phyloP scores from a whole-genome alignment of 2,797 vertebrate genomes.

The Neosilurus hyrtlii region DNA sequence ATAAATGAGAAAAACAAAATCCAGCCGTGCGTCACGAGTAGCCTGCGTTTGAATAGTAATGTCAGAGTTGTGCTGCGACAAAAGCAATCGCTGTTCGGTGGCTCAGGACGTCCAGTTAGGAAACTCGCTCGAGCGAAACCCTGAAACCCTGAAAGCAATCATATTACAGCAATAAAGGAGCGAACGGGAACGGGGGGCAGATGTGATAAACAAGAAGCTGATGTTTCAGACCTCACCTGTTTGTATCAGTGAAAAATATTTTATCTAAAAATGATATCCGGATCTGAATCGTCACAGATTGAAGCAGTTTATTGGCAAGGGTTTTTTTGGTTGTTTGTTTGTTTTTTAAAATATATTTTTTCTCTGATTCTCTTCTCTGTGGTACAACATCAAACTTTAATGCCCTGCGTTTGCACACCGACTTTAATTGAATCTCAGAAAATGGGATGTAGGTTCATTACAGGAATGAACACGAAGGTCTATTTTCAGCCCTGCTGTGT shows the following conservation, averaged over 20 bases:
- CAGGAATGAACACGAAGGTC: background rate
- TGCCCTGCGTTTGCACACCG: background rate
- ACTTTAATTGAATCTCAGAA: slow-evolving; percentile 5
- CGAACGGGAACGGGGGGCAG: background rate
- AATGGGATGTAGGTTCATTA: slow-evolving; percentile 9
- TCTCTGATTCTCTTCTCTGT: background rate
- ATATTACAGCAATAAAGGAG: slow-evolving; percentile 26
- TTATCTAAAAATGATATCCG: background rate
- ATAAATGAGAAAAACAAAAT: slow-evolving; percentile 5
- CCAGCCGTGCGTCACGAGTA: background rate
- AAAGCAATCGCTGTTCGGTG: slow-evolving; percentile 17
- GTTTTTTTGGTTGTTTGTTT: background rate
- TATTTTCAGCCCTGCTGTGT: slow-evolving; percentile 9
- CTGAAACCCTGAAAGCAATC: slow-evolving; percentile 26
- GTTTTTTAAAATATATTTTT: too few species aligned
- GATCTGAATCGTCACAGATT: background rate
- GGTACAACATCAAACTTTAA: background rate
- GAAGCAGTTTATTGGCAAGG: background rate
- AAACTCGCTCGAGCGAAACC: slow-evolving; percentile 36
- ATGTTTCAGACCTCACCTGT: background rate
- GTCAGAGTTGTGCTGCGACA: slow-evolving; percentile 11
- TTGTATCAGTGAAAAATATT: background rate
- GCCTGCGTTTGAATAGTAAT: slow-evolving; percentile 63
- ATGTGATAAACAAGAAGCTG: background rate
- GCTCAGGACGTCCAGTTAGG: slow-evolving; percentile 32